Evolutionary conservation across 2,888 invertebrate species (phyloP).

Genomic region (Volucella zonaria): DNA sequence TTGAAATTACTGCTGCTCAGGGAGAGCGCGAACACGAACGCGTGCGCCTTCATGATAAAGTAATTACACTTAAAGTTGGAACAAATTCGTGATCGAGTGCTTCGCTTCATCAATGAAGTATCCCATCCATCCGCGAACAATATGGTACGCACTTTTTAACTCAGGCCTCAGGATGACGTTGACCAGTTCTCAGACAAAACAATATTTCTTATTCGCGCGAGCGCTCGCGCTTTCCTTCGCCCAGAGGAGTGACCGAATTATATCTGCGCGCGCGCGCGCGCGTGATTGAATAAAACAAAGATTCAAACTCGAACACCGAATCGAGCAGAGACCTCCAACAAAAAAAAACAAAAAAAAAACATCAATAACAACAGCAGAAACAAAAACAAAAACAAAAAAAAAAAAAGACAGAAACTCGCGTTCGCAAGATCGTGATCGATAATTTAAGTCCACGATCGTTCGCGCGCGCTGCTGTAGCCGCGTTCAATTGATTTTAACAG

Average conservation of each 20-base stretch:
- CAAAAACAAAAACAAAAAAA: constrained; percentile 15
- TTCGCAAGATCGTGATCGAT: constrained; percentile 71
- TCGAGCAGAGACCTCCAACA: too few species aligned
- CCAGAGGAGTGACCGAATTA: constrained; percentile 68
- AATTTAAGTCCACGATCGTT: constrained; percentile 60
- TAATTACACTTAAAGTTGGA: constrained; percentile 68
- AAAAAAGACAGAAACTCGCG: constrained; percentile 30
- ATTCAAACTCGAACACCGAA: not conserved
- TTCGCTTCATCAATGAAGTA: constrained; percentile 64
- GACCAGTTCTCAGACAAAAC: not conserved
- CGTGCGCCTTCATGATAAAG: constrained; percentile 50
- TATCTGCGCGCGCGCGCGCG: constrained; percentile 50
- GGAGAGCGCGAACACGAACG: constrained; percentile 19
- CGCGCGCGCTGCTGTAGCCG: constrained; percentile 61
- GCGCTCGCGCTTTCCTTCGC: constrained; percentile 13
- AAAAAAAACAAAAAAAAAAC: constrained; percentile 1
- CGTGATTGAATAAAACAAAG: constrained; percentile 64
- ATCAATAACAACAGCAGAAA: constrained; percentile 14
- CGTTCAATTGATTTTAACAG: constrained; percentile 72
- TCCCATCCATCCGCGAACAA: constrained; percentile 32
- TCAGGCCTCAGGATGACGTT: not conserved
- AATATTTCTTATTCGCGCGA: not conserved
- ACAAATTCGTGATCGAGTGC: constrained; percentile 66
- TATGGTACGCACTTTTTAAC: constrained; percentile 69
- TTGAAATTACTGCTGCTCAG: constrained; percentile 40